Conservation (phyloP, 2,797 vertebrate genomes). For the Urophycis tenuis region DNA sequence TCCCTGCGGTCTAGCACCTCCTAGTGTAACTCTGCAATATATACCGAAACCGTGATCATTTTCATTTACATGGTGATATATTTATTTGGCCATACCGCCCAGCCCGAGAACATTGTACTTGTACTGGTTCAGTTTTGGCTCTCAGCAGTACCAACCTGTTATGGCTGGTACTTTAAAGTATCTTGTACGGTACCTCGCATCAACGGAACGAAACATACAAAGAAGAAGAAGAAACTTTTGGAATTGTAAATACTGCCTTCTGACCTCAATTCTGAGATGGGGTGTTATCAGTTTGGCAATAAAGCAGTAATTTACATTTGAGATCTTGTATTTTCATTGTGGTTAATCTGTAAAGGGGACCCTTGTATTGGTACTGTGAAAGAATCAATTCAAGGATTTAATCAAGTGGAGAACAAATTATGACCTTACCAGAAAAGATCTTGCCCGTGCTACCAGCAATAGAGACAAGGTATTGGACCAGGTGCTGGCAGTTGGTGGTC, state of each 20-base stretch:
- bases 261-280: too few relatives aligned
- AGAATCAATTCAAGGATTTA: neutral
- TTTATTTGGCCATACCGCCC: too few relatives aligned
- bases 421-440: slow-evolving; percentile 85
- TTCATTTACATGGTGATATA: too few relatives aligned
- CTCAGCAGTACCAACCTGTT: neutral
- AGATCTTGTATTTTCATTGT: neutral
- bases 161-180: neutral
- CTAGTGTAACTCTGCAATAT: too few relatives aligned
- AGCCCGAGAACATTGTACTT: too few relatives aligned
- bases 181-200: too few relatives aligned
- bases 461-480: slow-evolving; percentile 90
- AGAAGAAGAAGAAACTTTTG: neutral
- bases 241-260: too few relatives aligned
- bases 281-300: neutral
- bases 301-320: neutral
- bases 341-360: neutral
- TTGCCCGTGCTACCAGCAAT: slow-evolving; percentile 86
- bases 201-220: neutral
- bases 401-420: neutral
- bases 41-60: too few relatives aligned
- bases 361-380: neutral
- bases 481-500: slow-evolving; percentile 92
- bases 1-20: too few relatives aligned
- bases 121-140: too few relatives aligned